A percentile compares a stretch with the other conserved stretches of the same genome.
phyloP scores from a whole-genome alignment of 2,888 invertebrate species.

The Epistrophella euchroma region DNA sequence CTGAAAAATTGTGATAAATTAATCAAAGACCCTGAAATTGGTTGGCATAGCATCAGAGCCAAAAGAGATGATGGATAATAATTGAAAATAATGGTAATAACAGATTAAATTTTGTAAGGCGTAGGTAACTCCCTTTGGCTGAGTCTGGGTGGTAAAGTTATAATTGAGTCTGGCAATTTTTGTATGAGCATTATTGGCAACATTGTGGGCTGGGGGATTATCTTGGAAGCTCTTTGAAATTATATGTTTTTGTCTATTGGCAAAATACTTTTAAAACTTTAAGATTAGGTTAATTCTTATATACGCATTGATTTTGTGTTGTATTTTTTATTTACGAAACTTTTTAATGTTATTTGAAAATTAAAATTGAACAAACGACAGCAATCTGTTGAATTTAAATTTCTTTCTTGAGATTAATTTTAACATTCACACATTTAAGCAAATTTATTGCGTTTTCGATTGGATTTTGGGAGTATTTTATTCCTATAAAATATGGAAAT shows the following conservation, averaged over 20 bases:
- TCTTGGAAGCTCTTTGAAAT: not conserved
- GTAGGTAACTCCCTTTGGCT: not conserved
- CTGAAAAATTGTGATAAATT: constrained; percentile 48
- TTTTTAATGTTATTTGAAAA: too few relatives aligned
- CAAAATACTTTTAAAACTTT: not conserved
- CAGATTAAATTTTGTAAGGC: not conserved
- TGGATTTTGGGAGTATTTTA: too few relatives aligned
- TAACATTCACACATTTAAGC: too few relatives aligned
- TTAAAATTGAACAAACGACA: too few relatives aligned
- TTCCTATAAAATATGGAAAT: too few relatives aligned
- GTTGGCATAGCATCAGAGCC: not conserved
- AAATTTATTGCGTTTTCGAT: too few relatives aligned
- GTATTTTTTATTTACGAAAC: too few relatives aligned
- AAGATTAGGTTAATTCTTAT: too few relatives aligned
- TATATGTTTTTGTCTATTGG: not conserved
- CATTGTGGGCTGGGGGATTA: not conserved
- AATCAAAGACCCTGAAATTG: constrained; percentile 29
- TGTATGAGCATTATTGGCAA: not conserved
- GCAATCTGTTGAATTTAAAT: too few relatives aligned
- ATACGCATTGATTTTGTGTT: too few relatives aligned
- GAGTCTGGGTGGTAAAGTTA: not conserved
- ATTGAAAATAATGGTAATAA: constrained; percentile 36
- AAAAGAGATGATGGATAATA: constrained; percentile 17
- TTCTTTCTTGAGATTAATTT: too few relatives aligned
- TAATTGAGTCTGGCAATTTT: constrained; percentile 12